Evolutionary conservation across 2,113 vertebrate genomes (phyloP).

Genomic region (Miniopterus natalensis): DNA sequence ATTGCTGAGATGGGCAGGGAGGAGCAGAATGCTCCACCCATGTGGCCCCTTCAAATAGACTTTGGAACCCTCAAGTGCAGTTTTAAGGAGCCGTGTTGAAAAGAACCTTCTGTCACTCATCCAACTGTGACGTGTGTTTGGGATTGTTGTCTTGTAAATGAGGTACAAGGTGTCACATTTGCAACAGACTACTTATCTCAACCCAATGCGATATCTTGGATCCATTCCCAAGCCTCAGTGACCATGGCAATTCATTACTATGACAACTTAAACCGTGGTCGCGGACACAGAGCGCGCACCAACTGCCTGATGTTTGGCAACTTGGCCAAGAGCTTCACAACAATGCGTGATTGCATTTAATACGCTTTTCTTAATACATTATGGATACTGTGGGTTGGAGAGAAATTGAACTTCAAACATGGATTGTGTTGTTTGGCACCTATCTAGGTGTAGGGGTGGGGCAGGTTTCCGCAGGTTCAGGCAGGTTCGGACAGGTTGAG

Average conservation of each 20-base stretch:
- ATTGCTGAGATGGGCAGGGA: background rate
- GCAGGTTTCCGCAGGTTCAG: background rate
- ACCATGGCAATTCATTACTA: conserved; percentile 60
- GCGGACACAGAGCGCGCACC: background rate
- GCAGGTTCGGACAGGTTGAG: background rate
- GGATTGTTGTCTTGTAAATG: conserved; percentile 68
- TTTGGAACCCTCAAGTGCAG: background rate
- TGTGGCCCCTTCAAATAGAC: background rate
- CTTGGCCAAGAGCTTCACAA: conserved; percentile 77
- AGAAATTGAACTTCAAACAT: conserved; percentile 76
- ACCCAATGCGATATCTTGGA: conserved; percentile 8
- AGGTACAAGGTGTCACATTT: conserved; percentile 68
- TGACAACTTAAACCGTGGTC: conserved; percentile 72
- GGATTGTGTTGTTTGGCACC: conserved; percentile 61
- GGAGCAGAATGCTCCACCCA: rapidly evolving
- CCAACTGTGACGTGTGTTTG: background rate
- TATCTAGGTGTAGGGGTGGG: background rate
- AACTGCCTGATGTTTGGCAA: conserved; percentile 73
- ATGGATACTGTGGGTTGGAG: conserved; percentile 71
- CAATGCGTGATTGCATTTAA: conserved; percentile 72
- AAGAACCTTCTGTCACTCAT: background rate
- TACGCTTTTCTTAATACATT: conserved; percentile 77
- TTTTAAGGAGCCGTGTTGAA: conserved; percentile 41
- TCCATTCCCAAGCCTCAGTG: conserved; percentile 72
- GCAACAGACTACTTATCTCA: conserved; percentile 33